These are phyloP conservation scores for Pogonocichla stellata DNA, from an alignment of 2,113 vertebrate species.

Conservation along the genomic window DNA sequence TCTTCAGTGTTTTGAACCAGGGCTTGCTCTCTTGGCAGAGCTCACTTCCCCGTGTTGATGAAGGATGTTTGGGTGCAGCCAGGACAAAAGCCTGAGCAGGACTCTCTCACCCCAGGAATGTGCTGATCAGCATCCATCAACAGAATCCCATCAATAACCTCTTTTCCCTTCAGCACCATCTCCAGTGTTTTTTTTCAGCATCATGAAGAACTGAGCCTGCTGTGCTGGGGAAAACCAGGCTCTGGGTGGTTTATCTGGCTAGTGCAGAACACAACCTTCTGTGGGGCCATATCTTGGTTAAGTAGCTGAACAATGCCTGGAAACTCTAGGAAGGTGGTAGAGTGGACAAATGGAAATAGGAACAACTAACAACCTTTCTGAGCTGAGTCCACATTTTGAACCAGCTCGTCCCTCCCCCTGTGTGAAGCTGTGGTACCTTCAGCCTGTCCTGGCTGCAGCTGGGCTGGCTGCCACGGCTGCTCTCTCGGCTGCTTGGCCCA, in stretches of 20 bases:
- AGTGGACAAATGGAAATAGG: not conserved
- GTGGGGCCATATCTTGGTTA: not conserved
- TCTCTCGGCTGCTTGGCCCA: not conserved
- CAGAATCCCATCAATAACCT: no score
- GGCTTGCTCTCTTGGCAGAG: not conserved
- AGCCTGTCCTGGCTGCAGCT: not conserved
- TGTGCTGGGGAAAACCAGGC: not conserved
- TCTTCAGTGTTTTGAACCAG: not conserved
- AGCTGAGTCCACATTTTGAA: not conserved
- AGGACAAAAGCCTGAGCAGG: not conserved
- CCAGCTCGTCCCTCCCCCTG: fast-evolving
- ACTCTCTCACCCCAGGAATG: not conserved
- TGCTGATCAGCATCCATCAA: not conserved
- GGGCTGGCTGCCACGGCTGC: not conserved
- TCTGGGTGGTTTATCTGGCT: not conserved
- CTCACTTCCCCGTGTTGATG: fast-evolving
- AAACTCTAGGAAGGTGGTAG: not conserved
- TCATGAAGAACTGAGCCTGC: not conserved
- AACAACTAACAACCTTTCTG: not conserved
- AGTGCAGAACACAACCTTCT: not conserved
- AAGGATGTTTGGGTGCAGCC: not conserved
- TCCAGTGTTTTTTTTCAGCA: not conserved
- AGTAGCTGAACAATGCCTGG: not conserved
- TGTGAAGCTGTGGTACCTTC: fast-evolving
- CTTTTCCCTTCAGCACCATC: not conserved